A percentile compares a stretch with the other conserved stretches of the same genome.
Evolutionary conservation across 2,888 invertebrate genomes (phyloP).

Genomic region (Phyllotreta cruciferae): DNA sequence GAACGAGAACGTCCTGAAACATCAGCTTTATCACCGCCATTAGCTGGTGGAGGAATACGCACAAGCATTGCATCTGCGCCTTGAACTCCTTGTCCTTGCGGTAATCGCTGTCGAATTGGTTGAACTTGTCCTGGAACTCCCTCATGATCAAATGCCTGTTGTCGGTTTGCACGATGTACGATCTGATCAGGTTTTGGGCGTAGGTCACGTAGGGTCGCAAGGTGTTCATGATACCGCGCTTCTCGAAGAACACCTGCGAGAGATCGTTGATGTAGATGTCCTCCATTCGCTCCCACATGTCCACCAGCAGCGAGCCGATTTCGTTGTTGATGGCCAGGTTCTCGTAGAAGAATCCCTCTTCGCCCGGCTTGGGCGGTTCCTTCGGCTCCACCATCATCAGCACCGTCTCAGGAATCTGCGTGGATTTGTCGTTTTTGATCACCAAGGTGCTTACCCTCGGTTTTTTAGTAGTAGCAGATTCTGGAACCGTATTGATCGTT

Average conservation of each 20-base stretch:
- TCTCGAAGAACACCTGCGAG: slow-evolving; percentile 64
- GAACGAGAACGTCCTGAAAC: slow-evolving; percentile 57
- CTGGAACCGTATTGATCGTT: not conserved
- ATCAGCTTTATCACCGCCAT: not conserved
- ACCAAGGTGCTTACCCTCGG: not conserved
- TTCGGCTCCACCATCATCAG: slow-evolving; percentile 42
- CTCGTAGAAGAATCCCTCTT: slow-evolving; percentile 57
- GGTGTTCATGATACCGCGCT: slow-evolving; percentile 64
- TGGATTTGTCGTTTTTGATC: slow-evolving; percentile 48
- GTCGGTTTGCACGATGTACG: slow-evolving; percentile 65
- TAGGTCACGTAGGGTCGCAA: slow-evolving; percentile 66
- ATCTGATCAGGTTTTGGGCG: slow-evolving; percentile 64
- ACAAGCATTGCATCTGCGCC: slow-evolving; percentile 65
- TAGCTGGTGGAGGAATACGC: slow-evolving; percentile 1
- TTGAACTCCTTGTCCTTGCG: slow-evolving; percentile 66
- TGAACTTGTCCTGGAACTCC: slow-evolving; percentile 67
- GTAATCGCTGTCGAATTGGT: slow-evolving; percentile 67
- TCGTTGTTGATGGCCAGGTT: slow-evolving; percentile 51
- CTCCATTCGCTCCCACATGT: slow-evolving; percentile 61
- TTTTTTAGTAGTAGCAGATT: not conserved
- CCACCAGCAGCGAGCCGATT: slow-evolving; percentile 54
- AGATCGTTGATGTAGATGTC: slow-evolving; percentile 62
- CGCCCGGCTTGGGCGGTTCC: slow-evolving; percentile 49
- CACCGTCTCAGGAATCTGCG: slow-evolving; percentile 51
- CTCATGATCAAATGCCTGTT: slow-evolving; percentile 66